Conservation (phyloP, 1,140 invertebrate genomes). For the Nasonia giraulti region DNA sequence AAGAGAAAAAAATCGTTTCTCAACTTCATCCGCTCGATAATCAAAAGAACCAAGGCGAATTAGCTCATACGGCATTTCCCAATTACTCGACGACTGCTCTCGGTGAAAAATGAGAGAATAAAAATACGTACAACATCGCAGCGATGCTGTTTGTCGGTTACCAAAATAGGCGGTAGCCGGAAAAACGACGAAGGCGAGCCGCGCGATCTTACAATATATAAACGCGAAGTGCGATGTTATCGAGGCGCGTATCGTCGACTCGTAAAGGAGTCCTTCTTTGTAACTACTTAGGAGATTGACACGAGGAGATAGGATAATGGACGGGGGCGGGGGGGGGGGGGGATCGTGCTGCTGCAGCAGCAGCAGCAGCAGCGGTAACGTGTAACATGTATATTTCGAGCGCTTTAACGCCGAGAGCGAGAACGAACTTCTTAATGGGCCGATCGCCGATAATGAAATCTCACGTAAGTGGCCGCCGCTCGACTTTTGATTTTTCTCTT, state of each 20-base stretch:
- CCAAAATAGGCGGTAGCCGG: not conserved
- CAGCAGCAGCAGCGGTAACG: not conserved
- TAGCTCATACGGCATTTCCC: not conserved
- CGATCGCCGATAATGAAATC: conserved; percentile 42
- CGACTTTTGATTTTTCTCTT: conserved; percentile 35
- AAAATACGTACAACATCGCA: not conserved
- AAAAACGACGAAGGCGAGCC: not conserved
- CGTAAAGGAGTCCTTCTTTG: conserved; percentile 62
- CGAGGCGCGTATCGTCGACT: conserved; percentile 56
- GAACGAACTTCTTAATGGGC: conserved; percentile 41
- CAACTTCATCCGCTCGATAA: not conserved
- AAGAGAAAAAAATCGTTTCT: conserved; percentile 3
- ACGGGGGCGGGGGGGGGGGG: conserved; percentile 36
- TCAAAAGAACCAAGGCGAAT: not conserved
- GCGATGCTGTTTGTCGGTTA: too few relatives aligned
- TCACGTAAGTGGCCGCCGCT: conserved; percentile 23
- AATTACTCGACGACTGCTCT: not conserved
- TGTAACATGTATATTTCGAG: conserved; percentile 28
- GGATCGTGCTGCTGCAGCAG: not conserved
- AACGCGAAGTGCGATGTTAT: conserved; percentile 51
- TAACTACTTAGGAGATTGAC: conserved; percentile 70
- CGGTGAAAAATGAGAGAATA: not conserved
- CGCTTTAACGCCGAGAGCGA: conserved; percentile 1
- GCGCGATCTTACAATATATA: not conserved
- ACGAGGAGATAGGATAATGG: conserved; percentile 69